phyloP scores from a whole-genome alignment of 2,888 invertebrate genomes.

The Hemistola chrysoprasaria region DNA sequence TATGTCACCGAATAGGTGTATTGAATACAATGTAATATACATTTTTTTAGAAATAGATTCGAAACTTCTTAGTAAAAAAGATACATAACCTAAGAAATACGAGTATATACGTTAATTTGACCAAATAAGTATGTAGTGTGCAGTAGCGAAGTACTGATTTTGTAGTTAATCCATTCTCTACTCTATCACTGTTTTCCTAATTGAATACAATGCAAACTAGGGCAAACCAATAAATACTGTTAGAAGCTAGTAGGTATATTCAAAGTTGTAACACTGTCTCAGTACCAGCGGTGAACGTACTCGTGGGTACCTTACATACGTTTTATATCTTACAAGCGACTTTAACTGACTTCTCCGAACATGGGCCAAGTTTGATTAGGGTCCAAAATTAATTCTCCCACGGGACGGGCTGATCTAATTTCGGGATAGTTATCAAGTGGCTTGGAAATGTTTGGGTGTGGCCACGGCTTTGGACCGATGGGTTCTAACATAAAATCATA shows the following conservation, averaged over 20 bases:
- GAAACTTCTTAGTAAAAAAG: too few species aligned
- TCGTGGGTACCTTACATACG: slow-evolving; percentile 13
- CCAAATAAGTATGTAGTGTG: too few species aligned
- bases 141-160: too few species aligned
- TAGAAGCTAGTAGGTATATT: slow-evolving; percentile 9
- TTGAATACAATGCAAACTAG: too few species aligned
- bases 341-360: slow-evolving; percentile 34
- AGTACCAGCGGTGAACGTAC: slow-evolving; percentile 11
- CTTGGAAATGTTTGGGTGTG: slow-evolving; percentile 36
- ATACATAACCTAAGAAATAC: too few species aligned
- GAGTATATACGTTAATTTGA: too few species aligned
- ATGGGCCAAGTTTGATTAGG: slow-evolving; percentile 45
- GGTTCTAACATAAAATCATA: slow-evolving; percentile 15
- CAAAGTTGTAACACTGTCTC: slow-evolving; percentile 12
- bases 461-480: slow-evolving; percentile 9
- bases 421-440: slow-evolving; percentile 34
- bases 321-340: slow-evolving; percentile 20
- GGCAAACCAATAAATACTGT: neutral
- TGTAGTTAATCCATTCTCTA: too few species aligned
- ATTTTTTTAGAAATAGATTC: too few species aligned
- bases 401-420: slow-evolving; percentile 35
- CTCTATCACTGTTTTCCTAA: too few species aligned
- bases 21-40: too few species aligned
- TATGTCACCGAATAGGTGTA: too few species aligned
- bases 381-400: slow-evolving; percentile 43